phyloP scores from a whole-genome alignment of 2,113 vertebrate species.

The Siniperca chuatsi region DNA sequence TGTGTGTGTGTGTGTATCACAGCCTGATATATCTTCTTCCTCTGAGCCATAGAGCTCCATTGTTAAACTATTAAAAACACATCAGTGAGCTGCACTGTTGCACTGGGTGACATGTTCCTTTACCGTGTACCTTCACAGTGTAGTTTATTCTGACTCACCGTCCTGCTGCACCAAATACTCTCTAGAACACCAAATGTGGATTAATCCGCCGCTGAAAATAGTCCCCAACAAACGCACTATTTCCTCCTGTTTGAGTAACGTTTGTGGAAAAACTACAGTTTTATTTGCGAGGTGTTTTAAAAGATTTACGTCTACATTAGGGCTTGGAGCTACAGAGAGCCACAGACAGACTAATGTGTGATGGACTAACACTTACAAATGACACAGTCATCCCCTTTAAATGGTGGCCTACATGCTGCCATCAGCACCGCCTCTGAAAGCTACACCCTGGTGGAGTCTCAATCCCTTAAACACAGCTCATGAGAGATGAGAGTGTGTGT shows the following conservation, averaged over 20 bases:
- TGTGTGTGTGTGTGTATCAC: not conserved
- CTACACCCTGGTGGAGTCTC: slow-evolving; percentile 51
- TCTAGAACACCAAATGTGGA: not conserved
- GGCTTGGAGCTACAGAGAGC: not conserved
- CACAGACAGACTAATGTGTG: not conserved
- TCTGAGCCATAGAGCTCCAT: not conserved
- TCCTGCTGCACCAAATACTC: not conserved
- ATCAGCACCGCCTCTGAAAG: slow-evolving; percentile 58
- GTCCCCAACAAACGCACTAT: not conserved
- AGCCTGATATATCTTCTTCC: not conserved
- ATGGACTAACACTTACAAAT: slow-evolving; percentile 6
- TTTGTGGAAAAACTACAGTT: too few relatives aligned
- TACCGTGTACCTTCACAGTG: not conserved
- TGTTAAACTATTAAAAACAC: not conserved
- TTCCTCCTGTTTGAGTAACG: not conserved
- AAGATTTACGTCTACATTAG: not conserved
- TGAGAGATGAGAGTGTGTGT: slow-evolving; percentile 20
- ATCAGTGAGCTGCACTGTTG: not conserved
- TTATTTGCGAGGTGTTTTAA: not conserved
- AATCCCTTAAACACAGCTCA: slow-evolving; percentile 49
- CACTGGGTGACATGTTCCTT: slow-evolving; percentile 1
- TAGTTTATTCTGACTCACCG: not conserved
- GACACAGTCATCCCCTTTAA: slow-evolving; percentile 41
- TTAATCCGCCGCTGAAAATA: not conserved
- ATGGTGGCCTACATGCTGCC: slow-evolving; percentile 55